Base-by-base conservation (phyloP, 2,888 invertebrate species). In the Leucozona laternaria region DNA sequence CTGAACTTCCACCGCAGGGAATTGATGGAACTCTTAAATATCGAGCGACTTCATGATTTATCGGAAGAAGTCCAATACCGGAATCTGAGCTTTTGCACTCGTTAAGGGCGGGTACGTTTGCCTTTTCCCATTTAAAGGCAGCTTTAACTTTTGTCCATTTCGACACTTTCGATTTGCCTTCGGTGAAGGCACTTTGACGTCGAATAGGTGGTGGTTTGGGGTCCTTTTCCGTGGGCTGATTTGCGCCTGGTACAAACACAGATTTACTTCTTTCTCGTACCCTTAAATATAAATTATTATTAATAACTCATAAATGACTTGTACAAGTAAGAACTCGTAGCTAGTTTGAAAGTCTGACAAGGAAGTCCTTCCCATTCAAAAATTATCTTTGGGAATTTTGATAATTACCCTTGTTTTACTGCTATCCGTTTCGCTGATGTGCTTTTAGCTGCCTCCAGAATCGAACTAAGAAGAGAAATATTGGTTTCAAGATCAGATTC, bases 71-170 rank as follows among this genome's bases (percentile, higher is more conserved):
- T 37, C 93, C 93, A 60, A 90, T 93, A 90, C 89, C 93, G 90
- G 89, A 93, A 90, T 66, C 93, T 91, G 88, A 88, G 66, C 90
- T 93, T 93, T 88, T 89, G 15, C 70, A 92, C 76, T 91, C 92
- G 58, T 88, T 89, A 25, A 93, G 77, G 40, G 91, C 90, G 17
- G 91, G 91, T 92, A 93, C 93, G 88, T 95, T 95, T 0, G 96
- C 96, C 89, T 95, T 95, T 90, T 97, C 97, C 97, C 97, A 97
- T 89, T 96, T 96, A 89, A 97, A 96, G 15, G 97, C 97, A 58
- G 97, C 97, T 92, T 97, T 97, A 11, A 97, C 97, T 92, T 96
- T 95, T 0, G 97, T 97, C 97, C 97, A 97, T 90, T 97, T 97
- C 0, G 97, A 97, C 0, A 93, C 92, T 83, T 92, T 92, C 6